Evolutionary conservation across 2,888 invertebrate genomes (phyloP).

Genomic region (Crossocerus cetratus): DNA sequence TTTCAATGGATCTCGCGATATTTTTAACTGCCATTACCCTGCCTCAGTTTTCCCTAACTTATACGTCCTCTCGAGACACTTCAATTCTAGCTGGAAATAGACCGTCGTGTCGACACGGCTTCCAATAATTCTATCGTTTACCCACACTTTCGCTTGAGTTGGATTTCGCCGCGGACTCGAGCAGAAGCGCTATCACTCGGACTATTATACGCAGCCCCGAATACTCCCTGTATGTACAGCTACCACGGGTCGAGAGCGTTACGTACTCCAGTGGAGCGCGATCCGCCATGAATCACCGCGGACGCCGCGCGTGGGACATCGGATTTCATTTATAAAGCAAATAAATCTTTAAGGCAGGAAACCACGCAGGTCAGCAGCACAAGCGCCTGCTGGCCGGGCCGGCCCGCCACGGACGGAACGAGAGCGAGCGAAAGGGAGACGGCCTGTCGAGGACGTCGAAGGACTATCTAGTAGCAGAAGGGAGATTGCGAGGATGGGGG

Average conservation of each 20-base stretch:
- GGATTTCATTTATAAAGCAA: conserved; percentile 66
- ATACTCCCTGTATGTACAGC: conserved; percentile 41
- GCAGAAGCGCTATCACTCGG: conserved; percentile 40
- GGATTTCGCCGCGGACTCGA: conserved; percentile 41
- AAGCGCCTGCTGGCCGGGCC: neutral
- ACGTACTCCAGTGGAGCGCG: conserved; percentile 49
- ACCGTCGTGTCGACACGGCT: conserved; percentile 17
- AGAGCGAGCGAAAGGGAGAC: conserved; percentile 15
- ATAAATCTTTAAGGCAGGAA: conserved; percentile 64
- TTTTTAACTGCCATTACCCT: neutral
- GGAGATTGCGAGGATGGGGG: neutral
- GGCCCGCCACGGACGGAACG: conserved; percentile 8
- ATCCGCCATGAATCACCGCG: conserved; percentile 60
- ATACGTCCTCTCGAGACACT: conserved; percentile 42
- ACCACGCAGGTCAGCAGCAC: conserved; percentile 53
- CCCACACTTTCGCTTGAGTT: conserved; percentile 42
- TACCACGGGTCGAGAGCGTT: conserved; percentile 27
- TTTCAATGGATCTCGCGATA: no score
- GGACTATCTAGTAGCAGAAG: neutral
- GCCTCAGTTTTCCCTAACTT: conserved; percentile 14
- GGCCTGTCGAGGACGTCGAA: conserved; percentile 11
- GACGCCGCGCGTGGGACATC: conserved; percentile 51
- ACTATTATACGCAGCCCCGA: conserved; percentile 52
- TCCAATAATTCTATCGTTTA: conserved; percentile 45
- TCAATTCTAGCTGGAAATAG: conserved; percentile 44